Evolutionary conservation across 2,113 vertebrate genomes (phyloP).

Genomic region (Sakesphorus luctuosus): DNA sequence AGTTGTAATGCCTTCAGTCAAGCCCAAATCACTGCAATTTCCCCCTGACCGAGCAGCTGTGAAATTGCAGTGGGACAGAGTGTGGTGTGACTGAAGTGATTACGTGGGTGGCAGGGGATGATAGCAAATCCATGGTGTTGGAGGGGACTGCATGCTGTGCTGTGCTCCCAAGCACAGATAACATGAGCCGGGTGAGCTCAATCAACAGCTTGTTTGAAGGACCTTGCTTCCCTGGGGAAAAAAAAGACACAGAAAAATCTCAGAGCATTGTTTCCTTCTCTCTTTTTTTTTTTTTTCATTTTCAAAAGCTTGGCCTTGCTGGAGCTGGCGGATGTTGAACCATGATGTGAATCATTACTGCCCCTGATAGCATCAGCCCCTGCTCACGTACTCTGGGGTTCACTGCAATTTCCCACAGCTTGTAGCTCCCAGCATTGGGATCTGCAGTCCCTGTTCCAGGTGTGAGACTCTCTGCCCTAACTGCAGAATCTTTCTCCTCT

Average conservation of each 20-base stretch:
- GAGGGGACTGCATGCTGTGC: background rate
- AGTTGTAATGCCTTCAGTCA: background rate
- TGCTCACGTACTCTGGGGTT: background rate
- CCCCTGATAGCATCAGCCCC: background rate
- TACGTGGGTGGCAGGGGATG: background rate
- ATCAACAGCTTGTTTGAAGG: slow-evolving; percentile 1
- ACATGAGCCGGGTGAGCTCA: background rate
- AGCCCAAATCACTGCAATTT: slow-evolving; percentile 14
- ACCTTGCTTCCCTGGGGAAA: background rate
- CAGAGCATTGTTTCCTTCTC: background rate
- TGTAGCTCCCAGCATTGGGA: background rate
- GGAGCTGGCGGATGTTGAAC: background rate
- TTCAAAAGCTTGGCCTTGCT: background rate
- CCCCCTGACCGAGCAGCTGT: background rate
- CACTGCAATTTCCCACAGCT: background rate
- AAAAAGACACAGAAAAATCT: background rate
- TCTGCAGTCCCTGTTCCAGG: background rate
- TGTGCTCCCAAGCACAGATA: background rate
- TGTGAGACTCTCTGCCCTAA: background rate
- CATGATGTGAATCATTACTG: background rate
- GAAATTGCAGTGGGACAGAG: slow-evolving; percentile 44
- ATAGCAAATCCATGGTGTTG: background rate
- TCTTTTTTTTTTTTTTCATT: background rate
- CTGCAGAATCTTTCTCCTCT: background rate
- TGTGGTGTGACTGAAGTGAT: background rate